Base-by-base conservation (phyloP, 1,140 invertebrate genomes). In the Pogonomyrmex barbatus region DNA sequence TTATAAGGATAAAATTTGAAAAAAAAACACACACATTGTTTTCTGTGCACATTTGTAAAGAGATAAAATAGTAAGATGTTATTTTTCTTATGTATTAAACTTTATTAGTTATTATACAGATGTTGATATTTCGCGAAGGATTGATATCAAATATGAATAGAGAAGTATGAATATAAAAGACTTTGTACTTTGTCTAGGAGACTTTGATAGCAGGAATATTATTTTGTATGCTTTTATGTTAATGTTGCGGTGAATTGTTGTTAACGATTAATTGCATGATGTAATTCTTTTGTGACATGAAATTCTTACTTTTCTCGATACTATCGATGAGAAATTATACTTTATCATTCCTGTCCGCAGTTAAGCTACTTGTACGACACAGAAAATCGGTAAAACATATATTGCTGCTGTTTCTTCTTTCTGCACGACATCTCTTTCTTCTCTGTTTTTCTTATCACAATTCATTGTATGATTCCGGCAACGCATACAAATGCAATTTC, bases 331-430 rank as follows among this genome's bases (percentile, higher is more conserved):
- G 73, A 88, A 79, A 88, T 88, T 52, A 75, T 68, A 65, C 58
- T 88, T 86, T 77, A 86, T 89, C 88, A 70, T 45, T 86, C 36
- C 52, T 47, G 10, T 50, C 10, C 63, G 60, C 68, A 81, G 88
- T 89, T 86, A 86, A 89, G 85, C 83, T 87, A 86, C 87, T 83
- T 89, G 86, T 84, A 87, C 68, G 70, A 88, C 2, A 67, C 86
- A 81, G 88, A 76, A 89, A 89, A 82, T 78, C 52, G 70, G 52
- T 75, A 56, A 65, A 87, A 77, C 82, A 85, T 89, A 78, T 88
- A 76, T 89, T 83, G 76, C 65, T 81, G 86, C 84, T 88, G 90
- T 90, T 91, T 91, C 86, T 24, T 24, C 24, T 24, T 24, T 24
- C 88, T 82, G 65, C 75, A 79, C 71, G 83, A 89, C 81, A 17